Evolutionary conservation across 2,113 vertebrate genomes (phyloP).

Genomic region (Rhinogobius similis): DNA sequence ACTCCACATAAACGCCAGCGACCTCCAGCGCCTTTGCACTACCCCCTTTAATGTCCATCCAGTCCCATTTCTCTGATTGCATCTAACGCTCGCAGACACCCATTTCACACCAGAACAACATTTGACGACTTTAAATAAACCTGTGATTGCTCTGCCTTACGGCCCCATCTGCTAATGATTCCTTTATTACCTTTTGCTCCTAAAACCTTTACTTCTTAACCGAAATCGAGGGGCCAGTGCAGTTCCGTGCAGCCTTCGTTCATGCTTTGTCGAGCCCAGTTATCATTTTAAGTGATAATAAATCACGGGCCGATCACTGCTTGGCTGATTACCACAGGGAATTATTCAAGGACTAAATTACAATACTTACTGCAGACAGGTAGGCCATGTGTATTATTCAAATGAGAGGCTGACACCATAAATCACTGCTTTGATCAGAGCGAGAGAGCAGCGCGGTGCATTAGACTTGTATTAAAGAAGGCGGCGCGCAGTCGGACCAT

Average conservation of each 20-base stretch:
- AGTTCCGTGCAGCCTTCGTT: slow-evolving; percentile 2
- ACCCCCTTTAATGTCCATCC: background rate
- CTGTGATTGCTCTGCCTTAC: background rate
- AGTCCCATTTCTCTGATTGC: background rate
- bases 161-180: background rate
- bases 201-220: background rate
- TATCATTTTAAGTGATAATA: slow-evolving; percentile 52
- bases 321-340: slow-evolving; percentile 44
- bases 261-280: slow-evolving; percentile 45
- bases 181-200: background rate
- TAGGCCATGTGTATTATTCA: slow-evolving; percentile 59
- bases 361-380: slow-evolving; percentile 47
- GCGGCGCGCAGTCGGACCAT: background rate
- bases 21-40: background rate
- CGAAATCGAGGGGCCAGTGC: background rate
- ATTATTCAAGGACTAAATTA: slow-evolving; percentile 69
- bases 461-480: slow-evolving; percentile 9
- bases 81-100: background rate
- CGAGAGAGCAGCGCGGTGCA: slow-evolving; percentile 9
- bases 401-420: slow-evolving; percentile 53
- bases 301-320: slow-evolving; percentile 55
- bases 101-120: background rate
- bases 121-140: slow-evolving; percentile 9
- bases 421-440: slow-evolving; percentile 48
- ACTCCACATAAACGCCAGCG: background rate